These are phyloP conservation scores for Merluccius polli DNA, from an alignment of 2,797 vertebrate species.

Conservation along the genomic window DNA sequence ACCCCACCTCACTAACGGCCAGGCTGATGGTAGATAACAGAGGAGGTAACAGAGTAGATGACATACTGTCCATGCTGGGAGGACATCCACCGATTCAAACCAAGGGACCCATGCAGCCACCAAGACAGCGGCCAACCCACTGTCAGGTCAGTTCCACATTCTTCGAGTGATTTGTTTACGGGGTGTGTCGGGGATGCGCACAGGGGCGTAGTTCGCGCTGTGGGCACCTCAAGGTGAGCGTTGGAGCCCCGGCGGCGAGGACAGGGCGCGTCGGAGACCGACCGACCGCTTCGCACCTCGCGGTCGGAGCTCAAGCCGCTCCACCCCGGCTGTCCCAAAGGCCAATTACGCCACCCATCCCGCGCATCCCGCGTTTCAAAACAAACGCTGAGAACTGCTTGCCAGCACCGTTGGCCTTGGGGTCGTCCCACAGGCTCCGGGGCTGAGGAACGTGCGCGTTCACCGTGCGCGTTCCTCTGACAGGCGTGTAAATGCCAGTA, in stretches of 20 bases:
- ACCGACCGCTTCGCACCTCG: too few species aligned
- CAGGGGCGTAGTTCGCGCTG: background rate
- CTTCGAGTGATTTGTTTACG: background rate
- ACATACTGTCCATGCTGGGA: conserved; percentile 42
- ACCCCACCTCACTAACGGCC: conserved; percentile 16
- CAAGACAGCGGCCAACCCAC: conserved; percentile 34
- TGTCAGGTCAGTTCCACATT: conserved; percentile 14
- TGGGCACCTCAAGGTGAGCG: background rate
- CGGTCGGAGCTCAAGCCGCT: background rate
- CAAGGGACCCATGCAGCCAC: conserved; percentile 48
- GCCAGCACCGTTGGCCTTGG: background rate
- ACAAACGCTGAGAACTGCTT: background rate
- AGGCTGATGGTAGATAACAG: conserved; percentile 9
- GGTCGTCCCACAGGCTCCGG: too few species aligned
- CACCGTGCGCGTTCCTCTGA: background rate
- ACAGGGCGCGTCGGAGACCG: too few species aligned
- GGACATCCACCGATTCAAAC: conserved; percentile 35
- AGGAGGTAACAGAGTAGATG: conserved; percentile 3
- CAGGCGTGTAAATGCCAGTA: too few species aligned
- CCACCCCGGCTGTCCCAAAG: background rate
- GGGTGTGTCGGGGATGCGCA: background rate
- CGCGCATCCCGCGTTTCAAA: background rate
- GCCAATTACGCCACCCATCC: background rate
- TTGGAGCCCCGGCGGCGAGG: background rate
- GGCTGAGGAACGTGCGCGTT: too few species aligned